Conservation (phyloP, 2,113 vertebrate genomes). For the Chloebia gouldiae region DNA sequence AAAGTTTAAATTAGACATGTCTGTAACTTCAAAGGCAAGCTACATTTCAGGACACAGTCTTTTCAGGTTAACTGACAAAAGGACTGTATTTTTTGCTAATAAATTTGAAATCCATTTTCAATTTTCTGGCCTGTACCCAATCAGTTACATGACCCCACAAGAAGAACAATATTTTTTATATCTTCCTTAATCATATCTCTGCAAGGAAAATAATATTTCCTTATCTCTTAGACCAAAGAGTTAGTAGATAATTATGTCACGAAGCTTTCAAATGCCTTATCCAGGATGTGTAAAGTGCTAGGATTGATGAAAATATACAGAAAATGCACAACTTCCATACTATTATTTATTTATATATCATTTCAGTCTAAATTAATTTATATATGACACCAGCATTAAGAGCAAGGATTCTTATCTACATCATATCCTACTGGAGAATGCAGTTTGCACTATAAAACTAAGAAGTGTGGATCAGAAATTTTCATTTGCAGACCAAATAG, state of each 20-base stretch:
- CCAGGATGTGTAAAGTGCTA: not conserved
- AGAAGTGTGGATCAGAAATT: not conserved
- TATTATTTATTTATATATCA: not conserved
- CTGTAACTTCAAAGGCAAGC: not conserved
- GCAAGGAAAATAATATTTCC: not conserved
- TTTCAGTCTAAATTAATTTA: not conserved
- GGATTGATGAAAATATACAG: not conserved
- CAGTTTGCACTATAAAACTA: not conserved
- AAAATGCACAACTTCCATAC: not conserved
- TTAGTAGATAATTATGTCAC: not conserved
- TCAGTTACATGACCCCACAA: not conserved
- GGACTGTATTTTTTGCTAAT: not conserved
- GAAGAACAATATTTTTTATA: not conserved
- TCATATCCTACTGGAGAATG: not conserved
- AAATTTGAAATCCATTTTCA: not conserved
- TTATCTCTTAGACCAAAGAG: not conserved
- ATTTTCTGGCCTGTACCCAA: not conserved
- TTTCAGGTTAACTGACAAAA: not conserved
- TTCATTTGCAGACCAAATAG: not conserved
- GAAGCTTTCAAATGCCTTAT: not conserved
- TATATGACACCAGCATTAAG: not conserved
- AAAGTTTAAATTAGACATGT: not conserved
- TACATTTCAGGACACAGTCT: not conserved
- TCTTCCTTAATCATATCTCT: not conserved
- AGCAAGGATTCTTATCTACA: not conserved